phyloP scores from a whole-genome alignment of 2,113 vertebrate genomes.

The Boleophthalmus pectinirostris region DNA sequence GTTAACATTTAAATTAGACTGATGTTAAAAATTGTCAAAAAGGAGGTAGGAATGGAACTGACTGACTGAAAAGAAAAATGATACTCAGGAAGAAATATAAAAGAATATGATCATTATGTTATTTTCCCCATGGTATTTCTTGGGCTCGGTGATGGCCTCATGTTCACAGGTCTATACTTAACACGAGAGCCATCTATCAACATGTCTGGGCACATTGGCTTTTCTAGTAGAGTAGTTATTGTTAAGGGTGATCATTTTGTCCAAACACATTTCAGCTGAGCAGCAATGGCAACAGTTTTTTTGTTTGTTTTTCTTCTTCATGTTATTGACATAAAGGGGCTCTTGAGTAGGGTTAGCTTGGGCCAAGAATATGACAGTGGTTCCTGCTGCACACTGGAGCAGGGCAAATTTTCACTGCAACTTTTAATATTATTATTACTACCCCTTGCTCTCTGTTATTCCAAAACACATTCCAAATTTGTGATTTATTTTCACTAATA shows the following conservation, averaged over 20 bases:
- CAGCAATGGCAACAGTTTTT: not conserved
- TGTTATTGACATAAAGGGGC: not conserved
- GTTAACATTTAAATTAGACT: not conserved
- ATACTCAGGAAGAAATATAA: not conserved
- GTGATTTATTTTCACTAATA: too few relatives aligned
- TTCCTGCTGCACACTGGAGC: too few relatives aligned
- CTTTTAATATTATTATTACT: too few relatives aligned
- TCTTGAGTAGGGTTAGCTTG: too few relatives aligned
- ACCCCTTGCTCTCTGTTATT: too few relatives aligned
- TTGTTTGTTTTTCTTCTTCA: not conserved
- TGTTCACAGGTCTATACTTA: not conserved
- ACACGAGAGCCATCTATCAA: not conserved
- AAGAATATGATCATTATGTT: not conserved
- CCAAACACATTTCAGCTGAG: not conserved
- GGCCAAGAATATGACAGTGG: too few relatives aligned
- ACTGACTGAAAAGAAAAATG: too few relatives aligned
- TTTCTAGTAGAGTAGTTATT: not conserved
- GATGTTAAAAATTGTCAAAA: not conserved
- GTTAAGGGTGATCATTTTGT: not conserved
- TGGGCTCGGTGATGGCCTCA: too few relatives aligned
- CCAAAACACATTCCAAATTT: too few relatives aligned
- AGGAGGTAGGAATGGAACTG: not conserved
- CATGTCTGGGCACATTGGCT: slow-evolving; percentile 1
- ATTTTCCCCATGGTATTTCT: not conserved
- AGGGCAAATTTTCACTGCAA: too few relatives aligned